Base-by-base conservation (phyloP, 2,113 vertebrate species). In the Ardeotis arabs region DNA sequence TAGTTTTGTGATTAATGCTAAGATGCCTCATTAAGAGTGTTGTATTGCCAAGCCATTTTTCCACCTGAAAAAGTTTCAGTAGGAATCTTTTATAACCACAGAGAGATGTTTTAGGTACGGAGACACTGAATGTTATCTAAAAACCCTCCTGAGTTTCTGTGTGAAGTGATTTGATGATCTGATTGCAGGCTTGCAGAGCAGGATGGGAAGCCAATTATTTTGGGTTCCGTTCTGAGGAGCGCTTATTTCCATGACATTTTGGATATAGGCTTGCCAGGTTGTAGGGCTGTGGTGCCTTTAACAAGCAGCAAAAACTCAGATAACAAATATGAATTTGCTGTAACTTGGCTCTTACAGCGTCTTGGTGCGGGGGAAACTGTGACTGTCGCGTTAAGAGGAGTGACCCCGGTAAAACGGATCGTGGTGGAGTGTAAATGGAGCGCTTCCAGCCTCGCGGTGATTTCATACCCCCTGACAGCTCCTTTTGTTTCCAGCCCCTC, bases 91-190 rank as follows among this genome's bases (percentile, higher is more conserved):
- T 37, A 14, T 53, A 29, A 41, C 16, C 7, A 7, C 35, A 22
- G 39, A 41, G 55, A 18, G 18, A 18, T 70, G 12, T 31, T 73
- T 85, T 35, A n/a, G 41, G 22, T 25, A 24, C 1, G 31, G 53
- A 67, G 24, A 24, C 22, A 7, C 19, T 37, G 27, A 3, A 70
- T 66, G 31, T 59, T 53, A 4, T 6, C 2, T 19, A 20, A 73
- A 75, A 39, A 31, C 8, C 5, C 22, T 45, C 7, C 8, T 1
- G 49, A 68, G 39, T 16, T 73, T 52, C 28, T 60, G 0, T 20
- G 24, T 19, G 62, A 45, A 50, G 20, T 39, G 37, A 31, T 35
- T 35, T 77, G 80, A 14, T 53, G 44, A 50, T 77, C 17, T 52
- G 14, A 67, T 63, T 37, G 31, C 63, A 27, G 67, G 52, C 31